These are phyloP conservation scores for Argyrosomus japonicus DNA, from an alignment of 2,113 vertebrate genomes.

Conservation along the genomic window DNA sequence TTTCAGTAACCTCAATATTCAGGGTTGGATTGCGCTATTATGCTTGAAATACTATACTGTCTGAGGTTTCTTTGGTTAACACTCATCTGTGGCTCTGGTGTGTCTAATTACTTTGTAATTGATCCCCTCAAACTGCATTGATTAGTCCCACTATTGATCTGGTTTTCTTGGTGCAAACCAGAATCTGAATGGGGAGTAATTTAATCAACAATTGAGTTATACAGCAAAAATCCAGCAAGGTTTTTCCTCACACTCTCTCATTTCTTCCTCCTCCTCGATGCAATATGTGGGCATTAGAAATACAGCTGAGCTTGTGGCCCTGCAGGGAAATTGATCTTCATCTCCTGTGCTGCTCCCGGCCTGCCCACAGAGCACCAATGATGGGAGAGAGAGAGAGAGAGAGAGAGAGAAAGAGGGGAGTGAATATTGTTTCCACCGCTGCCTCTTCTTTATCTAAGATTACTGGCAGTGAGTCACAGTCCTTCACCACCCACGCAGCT, in stretches of 20 bases:
- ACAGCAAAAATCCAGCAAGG: slow-evolving; percentile 45
- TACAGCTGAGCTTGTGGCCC: slow-evolving; percentile 69
- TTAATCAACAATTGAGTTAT: slow-evolving; percentile 68
- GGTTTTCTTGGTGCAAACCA: slow-evolving; percentile 67
- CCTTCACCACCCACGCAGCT: slow-evolving; percentile 56
- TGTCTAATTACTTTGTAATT: slow-evolving; percentile 81
- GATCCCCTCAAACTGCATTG: slow-evolving; percentile 71
- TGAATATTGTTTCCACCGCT: slow-evolving; percentile 65
- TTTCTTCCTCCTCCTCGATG: slow-evolving; percentile 44
- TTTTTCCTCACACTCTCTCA: slow-evolving; percentile 36
- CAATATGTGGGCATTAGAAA: slow-evolving; percentile 71
- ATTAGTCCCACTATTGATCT: slow-evolving; percentile 81
- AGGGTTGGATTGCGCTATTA: slow-evolving; percentile 36
- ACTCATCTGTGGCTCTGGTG: slow-evolving; percentile 50
- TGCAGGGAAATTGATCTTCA: slow-evolving; percentile 78
- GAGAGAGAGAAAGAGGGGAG: not conserved
- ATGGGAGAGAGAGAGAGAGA: slow-evolving; percentile 2
- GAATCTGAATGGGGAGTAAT: slow-evolving; percentile 72
- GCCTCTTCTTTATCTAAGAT: slow-evolving; percentile 64
- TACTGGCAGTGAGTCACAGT: slow-evolving; percentile 63
- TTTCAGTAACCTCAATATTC: slow-evolving; percentile 39
- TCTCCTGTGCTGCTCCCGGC: slow-evolving; percentile 48
- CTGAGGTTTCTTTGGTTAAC: slow-evolving; percentile 39
- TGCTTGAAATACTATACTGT: slow-evolving; percentile 39
- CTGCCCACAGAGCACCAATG: slow-evolving; percentile 57